Conservation (phyloP, 2,888 invertebrate genomes). For the Drosophila eohydei region DNA sequence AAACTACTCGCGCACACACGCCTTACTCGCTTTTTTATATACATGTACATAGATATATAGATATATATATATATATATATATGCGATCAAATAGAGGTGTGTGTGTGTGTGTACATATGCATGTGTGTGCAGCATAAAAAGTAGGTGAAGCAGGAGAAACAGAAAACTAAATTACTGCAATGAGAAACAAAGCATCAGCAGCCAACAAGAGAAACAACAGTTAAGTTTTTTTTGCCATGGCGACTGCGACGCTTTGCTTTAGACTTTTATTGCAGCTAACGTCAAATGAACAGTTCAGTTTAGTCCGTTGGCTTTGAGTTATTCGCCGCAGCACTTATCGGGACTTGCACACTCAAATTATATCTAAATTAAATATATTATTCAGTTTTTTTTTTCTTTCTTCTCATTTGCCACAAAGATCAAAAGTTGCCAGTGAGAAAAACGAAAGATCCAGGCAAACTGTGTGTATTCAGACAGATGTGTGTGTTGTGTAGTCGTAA, state of each 20-base stretch:
- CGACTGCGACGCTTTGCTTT: constrained; percentile 39
- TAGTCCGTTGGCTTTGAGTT: constrained; percentile 57
- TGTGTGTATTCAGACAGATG: constrained; percentile 54
- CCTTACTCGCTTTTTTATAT: constrained; percentile 18
- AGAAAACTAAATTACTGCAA: constrained; percentile 70
- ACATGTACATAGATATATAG: constrained; percentile 11
- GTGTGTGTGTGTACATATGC: constrained; percentile 17
- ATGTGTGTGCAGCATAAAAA: constrained; percentile 65
- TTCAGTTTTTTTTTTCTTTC: constrained; percentile 22
- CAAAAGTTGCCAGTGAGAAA: constrained; percentile 22
- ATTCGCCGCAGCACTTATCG: constrained; percentile 43
- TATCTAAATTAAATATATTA: constrained; percentile 22
- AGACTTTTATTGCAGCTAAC: constrained; percentile 58
- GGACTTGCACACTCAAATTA: constrained; percentile 38
- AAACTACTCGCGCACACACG: constrained; percentile 26
- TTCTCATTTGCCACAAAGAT: constrained; percentile 27
- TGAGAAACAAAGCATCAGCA: constrained; percentile 45
- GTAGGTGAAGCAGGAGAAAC: constrained; percentile 62
- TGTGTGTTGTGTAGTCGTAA: constrained; percentile 50
- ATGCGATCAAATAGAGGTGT: constrained; percentile 25
- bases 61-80: constrained; percentile 26
- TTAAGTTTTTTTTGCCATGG: constrained; percentile 57
- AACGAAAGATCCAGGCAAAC: constrained; percentile 54
- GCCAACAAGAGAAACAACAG: constrained; percentile 61
- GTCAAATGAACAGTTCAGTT: constrained; percentile 47